phyloP scores from a whole-genome alignment of 2,797 vertebrate genomes.

The Gadopsis bispinosus region DNA sequence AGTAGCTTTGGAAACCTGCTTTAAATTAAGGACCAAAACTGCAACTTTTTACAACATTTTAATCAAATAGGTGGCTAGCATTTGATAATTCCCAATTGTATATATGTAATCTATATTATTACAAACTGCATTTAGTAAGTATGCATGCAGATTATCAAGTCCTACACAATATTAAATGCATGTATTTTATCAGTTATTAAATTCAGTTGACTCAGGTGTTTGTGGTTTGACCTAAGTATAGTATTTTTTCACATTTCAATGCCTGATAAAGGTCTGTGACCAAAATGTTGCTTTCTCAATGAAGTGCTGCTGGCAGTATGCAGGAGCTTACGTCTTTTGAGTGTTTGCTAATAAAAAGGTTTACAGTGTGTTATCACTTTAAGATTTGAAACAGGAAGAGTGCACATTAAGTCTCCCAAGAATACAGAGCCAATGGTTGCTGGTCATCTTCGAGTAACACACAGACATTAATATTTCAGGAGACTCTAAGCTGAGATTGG shows the following conservation, averaged over 20 bases:
- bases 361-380: slow-evolving; percentile 8
- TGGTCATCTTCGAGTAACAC: slow-evolving; percentile 49
- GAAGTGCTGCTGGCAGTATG: not conserved
- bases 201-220: not conserved
- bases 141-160: not conserved
- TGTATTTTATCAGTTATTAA: not conserved
- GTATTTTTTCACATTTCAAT: not conserved
- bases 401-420: slow-evolving; percentile 13
- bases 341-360: not conserved
- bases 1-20: slow-evolving; percentile 6
- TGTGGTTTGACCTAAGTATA: not conserved
- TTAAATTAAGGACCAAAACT: not conserved
- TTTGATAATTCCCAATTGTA: not conserved
- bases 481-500: slow-evolving; percentile 64
- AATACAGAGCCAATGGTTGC: slow-evolving; percentile 32
- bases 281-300: not conserved
- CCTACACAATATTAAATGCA: not conserved
- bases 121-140: not conserved
- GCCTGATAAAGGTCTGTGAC: not conserved
- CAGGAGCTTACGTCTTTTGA: not conserved
- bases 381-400: slow-evolving; percentile 7
- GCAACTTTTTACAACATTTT: not conserved
- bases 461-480: slow-evolving; percentile 79
- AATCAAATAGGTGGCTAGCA: not conserved
- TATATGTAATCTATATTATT: not conserved